A percentile compares a stretch with the other conserved stretches of the same genome.
phyloP scores from a whole-genome alignment of 2,797 vertebrate genomes.

The Labroides dimidiatus region DNA sequence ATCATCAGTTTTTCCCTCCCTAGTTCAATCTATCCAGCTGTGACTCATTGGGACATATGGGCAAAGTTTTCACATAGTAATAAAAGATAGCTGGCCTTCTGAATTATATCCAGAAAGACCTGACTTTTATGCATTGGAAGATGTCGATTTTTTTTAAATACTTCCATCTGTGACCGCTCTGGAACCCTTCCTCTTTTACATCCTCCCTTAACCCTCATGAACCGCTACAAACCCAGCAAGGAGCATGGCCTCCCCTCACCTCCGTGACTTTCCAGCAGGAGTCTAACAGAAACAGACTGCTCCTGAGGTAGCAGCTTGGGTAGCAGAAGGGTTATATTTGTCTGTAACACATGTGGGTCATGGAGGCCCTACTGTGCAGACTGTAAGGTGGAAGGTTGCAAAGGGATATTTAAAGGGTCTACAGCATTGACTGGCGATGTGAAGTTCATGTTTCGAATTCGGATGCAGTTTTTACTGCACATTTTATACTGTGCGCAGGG shows the following conservation, averaged over 20 bases:
- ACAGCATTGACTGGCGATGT: constrained; percentile 58
- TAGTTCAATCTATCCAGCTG: constrained; percentile 22
- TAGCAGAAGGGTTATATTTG: constrained; percentile 75
- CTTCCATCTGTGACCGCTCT: constrained; percentile 46
- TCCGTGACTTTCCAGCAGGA: constrained; percentile 53
- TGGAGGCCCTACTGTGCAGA: constrained; percentile 56
- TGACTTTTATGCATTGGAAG: constrained; percentile 20
- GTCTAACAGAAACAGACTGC: constrained; percentile 54
- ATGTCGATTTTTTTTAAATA: constrained; percentile 12
- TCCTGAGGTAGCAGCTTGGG: constrained; percentile 56
- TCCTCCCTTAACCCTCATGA: constrained; percentile 49
- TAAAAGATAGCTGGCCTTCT: constrained; percentile 23
- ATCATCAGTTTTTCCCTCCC: constrained; percentile 12
- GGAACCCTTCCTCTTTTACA: constrained; percentile 67
- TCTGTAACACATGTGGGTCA: constrained; percentile 73
- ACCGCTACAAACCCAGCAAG: constrained; percentile 25
- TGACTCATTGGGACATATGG: constrained; percentile 38
- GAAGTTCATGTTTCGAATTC: constrained; percentile 49
- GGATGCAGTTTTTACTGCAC: constrained; percentile 13
- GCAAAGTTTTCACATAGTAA: background rate
- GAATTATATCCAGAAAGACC: constrained; percentile 19
- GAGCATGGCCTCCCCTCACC: constrained; percentile 54
- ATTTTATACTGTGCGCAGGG: constrained; percentile 2
- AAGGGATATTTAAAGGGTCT: constrained; percentile 71
- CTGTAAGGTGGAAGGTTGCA: constrained; percentile 36